A percentile compares a stretch with the other conserved stretches of the same genome.
phyloP scores from a whole-genome alignment of 2,888 invertebrate species.

The Carpatolechia fugitivella region DNA sequence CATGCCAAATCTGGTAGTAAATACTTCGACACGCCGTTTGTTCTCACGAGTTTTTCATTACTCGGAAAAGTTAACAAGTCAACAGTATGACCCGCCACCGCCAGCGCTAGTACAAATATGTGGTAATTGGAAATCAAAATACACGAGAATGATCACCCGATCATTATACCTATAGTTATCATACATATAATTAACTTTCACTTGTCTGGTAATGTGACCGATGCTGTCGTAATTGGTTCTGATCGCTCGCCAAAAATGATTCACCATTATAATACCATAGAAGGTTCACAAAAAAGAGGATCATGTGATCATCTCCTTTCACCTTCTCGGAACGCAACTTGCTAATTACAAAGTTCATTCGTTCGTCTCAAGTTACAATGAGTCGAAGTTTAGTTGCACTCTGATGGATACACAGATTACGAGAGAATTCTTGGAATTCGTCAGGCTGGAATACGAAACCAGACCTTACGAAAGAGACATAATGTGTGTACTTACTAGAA shows the following conservation, averaged over 20 bases:
- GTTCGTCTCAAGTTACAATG: constrained; percentile 40
- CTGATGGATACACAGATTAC: constrained; percentile 15
- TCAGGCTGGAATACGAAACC: constrained; percentile 7
- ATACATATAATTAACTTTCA: constrained; percentile 64
- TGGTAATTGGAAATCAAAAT: constrained; percentile 20
- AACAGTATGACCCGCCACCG: constrained; percentile 15
- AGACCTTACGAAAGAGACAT: background rate
- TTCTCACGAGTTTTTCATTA: constrained; percentile 47
- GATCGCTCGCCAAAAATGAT: constrained; percentile 55
- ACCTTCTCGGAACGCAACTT: constrained; percentile 52
- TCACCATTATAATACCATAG: constrained; percentile 57
- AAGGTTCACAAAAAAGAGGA: constrained; percentile 53
- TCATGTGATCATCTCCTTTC: constrained; percentile 58
- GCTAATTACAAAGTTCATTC: constrained; percentile 58
- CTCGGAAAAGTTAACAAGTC: constrained; percentile 27
- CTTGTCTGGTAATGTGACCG: constrained; percentile 50
- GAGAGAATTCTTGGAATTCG: constrained; percentile 12
- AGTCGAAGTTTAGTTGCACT: constrained; percentile 30
- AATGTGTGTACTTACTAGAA: no score
- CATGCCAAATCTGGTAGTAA: constrained; percentile 68
- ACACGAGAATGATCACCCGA: constrained; percentile 12
- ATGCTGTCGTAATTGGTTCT: constrained; percentile 59
- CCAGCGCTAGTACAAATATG: constrained; percentile 15
- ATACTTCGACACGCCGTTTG: constrained; percentile 52
- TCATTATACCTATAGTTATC: constrained; percentile 15